Conservation (phyloP, 2,888 invertebrate species). For the Dusona sp. region DNA sequence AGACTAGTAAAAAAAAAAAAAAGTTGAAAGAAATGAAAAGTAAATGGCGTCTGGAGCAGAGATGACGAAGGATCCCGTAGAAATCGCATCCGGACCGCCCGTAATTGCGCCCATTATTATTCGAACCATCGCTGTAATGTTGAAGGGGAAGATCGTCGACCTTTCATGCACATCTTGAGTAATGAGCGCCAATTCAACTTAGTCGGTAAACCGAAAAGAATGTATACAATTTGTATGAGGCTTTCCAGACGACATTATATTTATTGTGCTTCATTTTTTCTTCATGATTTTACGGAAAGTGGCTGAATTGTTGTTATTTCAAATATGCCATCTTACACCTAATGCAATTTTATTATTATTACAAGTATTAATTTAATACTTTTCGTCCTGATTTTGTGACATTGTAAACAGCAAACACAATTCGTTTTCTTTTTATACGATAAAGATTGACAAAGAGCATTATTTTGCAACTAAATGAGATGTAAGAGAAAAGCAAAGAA, state of each 20-base stretch:
- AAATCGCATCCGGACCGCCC: slow-evolving; percentile 63
- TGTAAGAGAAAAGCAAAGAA: no score
- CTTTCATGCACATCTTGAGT: slow-evolving; percentile 49
- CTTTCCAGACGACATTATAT: background rate
- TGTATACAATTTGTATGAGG: slow-evolving; percentile 28
- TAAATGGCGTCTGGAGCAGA: slow-evolving; percentile 43
- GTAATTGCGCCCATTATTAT: slow-evolving; percentile 77
- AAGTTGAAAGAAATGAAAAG: slow-evolving; percentile 36
- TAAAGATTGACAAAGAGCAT: background rate
- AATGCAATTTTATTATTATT: background rate
- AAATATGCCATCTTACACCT: background rate
- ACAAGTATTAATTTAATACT: background rate
- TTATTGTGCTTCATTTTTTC: background rate
- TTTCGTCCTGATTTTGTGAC: background rate
- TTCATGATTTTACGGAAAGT: background rate
- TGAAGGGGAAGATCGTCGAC: slow-evolving; percentile 36
- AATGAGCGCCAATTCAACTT: slow-evolving; percentile 22
- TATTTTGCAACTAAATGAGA: background rate
- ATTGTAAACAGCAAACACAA: background rate
- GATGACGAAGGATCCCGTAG: slow-evolving; percentile 46
- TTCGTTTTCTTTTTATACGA: background rate
- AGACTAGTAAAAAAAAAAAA: slow-evolving; percentile 11
- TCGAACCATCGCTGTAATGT: slow-evolving; percentile 73
- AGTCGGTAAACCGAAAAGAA: slow-evolving; percentile 42
- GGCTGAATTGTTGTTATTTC: background rate